Evolutionary conservation across 2,888 invertebrate genomes (phyloP), one percentile per base, ranked within the genome.

Genomic region (Drosophila emarginata): DNA sequence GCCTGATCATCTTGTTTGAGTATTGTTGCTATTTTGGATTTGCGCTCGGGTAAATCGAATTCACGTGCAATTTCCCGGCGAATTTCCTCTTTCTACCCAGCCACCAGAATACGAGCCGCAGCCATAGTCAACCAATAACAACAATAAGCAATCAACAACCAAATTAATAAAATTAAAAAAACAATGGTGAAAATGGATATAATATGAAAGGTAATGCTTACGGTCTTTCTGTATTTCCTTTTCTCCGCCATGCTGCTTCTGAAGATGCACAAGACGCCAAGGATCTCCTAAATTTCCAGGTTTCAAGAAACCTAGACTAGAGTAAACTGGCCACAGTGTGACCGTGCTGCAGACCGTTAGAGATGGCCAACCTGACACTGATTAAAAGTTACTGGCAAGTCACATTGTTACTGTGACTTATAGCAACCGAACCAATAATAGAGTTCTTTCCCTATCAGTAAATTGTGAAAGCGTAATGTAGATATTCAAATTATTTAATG

Each of bases 1-100:
- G 96, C 96, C 92, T 97, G 96, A 5, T 97, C 97, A 90, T 97
- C 97, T 91, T 97, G 97, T 90, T 97, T 96, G 57, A 97, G 92
- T 64, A 97, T 93, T 2, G 96, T 95, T 11, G 97, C 97, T 69
- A 97, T 97, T 93, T 97, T 97, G 23, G 97, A 97, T 90, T 97
- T 97, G 50, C 97, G 93, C 90, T 97, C 97, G 0, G 97, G 97
- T 66, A 97, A 91, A 89, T 96, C 95, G 90, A 97, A 97, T 89
- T 97, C 97, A 86, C 96, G 95, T 0, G 97, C 97, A 83, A 97
- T 97, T 92, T 71, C 70, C 26, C 70, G 72, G 26, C 70, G 59
- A 51, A 71, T 71, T n/a, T 97, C 97, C 86, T 96, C 97, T 93
- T 96, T 96, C 92, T 92, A 54, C 1, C 2, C 28, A 18, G 60